phyloP scores from a whole-genome alignment of 2,888 invertebrate species.

The Tyria jacobaeae region DNA sequence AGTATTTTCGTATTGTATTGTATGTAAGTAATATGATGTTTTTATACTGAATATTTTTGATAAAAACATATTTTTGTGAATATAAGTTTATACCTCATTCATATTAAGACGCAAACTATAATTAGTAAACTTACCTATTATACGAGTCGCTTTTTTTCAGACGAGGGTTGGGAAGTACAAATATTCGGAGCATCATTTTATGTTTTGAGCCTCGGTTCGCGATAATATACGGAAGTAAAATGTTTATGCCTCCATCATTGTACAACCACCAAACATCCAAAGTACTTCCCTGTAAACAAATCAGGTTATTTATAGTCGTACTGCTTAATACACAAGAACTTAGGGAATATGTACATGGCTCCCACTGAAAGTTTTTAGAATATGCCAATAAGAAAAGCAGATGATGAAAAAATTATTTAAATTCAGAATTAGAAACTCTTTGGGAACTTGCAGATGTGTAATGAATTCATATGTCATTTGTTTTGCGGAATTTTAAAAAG shows the following conservation, averaged over 20 bases:
- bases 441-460: too few species aligned
- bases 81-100: not conserved
- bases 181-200: slow-evolving; percentile 89
- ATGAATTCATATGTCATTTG: too few species aligned
- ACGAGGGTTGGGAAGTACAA: slow-evolving; percentile 91
- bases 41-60: too few species aligned
- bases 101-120: not conserved
- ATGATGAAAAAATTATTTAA: too few species aligned
- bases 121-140: slow-evolving; percentile 88
- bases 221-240: slow-evolving; percentile 94
- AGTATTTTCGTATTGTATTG: too few species aligned
- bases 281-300: slow-evolving; percentile 30
- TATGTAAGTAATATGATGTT: too few species aligned
- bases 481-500: too few species aligned
- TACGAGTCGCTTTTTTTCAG: slow-evolving; percentile 91
- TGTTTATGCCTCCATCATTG: slow-evolving; percentile 95
- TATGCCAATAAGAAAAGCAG: too few species aligned
- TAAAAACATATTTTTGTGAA: too few species aligned
- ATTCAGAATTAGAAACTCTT: too few species aligned
- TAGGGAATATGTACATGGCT: not conserved
- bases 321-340: not conserved
- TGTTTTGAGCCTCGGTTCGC: slow-evolving; percentile 90
- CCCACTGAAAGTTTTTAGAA: too few species aligned
- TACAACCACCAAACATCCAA: slow-evolving; percentile 98
- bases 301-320: not conserved